Evolutionary conservation across 2,113 vertebrate species (phyloP).

Genomic region (Mesitornis unicolor): DNA sequence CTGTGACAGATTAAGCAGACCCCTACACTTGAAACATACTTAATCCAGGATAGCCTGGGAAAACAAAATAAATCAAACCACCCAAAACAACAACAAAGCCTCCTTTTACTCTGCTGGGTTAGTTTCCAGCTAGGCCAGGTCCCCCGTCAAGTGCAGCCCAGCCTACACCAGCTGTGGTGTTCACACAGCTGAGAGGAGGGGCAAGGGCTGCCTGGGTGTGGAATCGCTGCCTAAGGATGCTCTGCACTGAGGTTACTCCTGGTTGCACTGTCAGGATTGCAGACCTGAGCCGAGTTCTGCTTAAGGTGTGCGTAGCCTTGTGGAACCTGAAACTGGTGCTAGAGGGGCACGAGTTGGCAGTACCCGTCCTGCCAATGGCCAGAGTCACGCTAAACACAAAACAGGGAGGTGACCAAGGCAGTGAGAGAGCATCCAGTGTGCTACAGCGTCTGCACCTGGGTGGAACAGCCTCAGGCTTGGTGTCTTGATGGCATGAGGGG

Average conservation of each 20-base stretch:
- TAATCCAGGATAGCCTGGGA: neutral
- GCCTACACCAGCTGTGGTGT: neutral
- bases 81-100: neutral
- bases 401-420: rapidly evolving
- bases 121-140: neutral
- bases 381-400: neutral
- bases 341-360: neutral
- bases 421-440: neutral
- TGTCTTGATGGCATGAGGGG: neutral
- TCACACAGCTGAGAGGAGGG: neutral
- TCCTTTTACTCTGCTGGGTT: neutral
- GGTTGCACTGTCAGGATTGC: neutral
- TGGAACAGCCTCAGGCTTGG: neutral
- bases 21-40: neutral
- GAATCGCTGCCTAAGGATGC: neutral
- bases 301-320: neutral
- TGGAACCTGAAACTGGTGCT: neutral
- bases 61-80: neutral
- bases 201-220: neutral
- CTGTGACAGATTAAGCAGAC: neutral
- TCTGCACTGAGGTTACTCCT: neutral
- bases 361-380: neutral
- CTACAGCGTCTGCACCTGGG: neutral
- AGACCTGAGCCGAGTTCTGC: neutral
- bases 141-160: neutral